Evolutionary conservation across 2,888 invertebrate species (phyloP).

Genomic region (Ligdia adustata): DNA sequence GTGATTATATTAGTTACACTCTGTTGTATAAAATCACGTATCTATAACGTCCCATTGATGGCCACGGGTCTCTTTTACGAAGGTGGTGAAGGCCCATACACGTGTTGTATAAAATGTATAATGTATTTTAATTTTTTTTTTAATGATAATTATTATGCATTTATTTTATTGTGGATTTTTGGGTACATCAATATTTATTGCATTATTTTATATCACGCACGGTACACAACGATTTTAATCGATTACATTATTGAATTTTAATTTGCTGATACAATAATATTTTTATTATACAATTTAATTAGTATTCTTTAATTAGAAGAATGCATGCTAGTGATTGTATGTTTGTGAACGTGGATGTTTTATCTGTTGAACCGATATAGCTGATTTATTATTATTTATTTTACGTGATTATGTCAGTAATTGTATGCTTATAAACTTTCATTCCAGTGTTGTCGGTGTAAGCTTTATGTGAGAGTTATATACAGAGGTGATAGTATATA

Average conservation of each 20-base stretch:
- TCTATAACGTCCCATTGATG: too few relatives aligned
- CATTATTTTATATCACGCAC: conserved; percentile 53
- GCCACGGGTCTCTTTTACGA: too few relatives aligned
- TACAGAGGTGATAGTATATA: conserved; percentile 54
- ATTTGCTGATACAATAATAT: conserved; percentile 58
- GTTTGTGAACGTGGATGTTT: conserved; percentile 45
- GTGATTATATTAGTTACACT: too few relatives aligned
- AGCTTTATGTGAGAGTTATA: conserved; percentile 74
- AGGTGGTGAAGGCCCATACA: too few relatives aligned
- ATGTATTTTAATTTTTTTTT: conserved; percentile 27
- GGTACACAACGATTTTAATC: conserved; percentile 70
- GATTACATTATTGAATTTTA: conserved; percentile 65
- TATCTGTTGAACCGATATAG: conserved; percentile 34
- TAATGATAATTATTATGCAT: conserved; percentile 57
- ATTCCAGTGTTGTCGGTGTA: conserved; percentile 79
- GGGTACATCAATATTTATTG: conserved; percentile 47
- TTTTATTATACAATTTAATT: conserved; percentile 41
- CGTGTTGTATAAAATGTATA: conserved; percentile 36
- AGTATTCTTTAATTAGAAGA: conserved; percentile 50
- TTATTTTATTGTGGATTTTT: conserved; percentile 64
- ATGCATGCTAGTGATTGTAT: conserved; percentile 57
- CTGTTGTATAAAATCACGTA: too few relatives aligned
- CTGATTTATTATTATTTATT: conserved; percentile 41
- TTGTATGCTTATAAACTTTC: conserved; percentile 72
- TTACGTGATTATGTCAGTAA: conserved; percentile 54